Conservation (phyloP, 2,797 vertebrate genomes). For the Ptychobarbus kaznakovi region DNA sequence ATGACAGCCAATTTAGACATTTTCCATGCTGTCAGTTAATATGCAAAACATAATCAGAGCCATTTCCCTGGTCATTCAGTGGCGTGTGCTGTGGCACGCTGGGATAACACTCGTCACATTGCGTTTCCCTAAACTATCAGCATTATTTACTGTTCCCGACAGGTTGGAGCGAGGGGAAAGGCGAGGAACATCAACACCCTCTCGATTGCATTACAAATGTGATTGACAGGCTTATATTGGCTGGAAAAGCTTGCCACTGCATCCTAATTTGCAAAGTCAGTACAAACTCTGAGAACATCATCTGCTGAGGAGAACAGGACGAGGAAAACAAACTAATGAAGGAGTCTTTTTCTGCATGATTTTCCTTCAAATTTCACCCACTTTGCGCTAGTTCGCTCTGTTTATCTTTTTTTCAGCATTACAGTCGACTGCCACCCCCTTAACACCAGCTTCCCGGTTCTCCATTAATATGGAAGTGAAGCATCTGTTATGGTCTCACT, state of each 20-base stretch:
- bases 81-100: constrained; percentile 4
- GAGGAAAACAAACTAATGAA: constrained; percentile 35
- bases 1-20: constrained; percentile 69
- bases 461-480: constrained; percentile 72
- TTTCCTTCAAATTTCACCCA: constrained; percentile 43
- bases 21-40: constrained; percentile 59
- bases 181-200: constrained; percentile 60
- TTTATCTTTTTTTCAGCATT: constrained; percentile 31
- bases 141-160: constrained; percentile 73
- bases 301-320: constrained; percentile 52
- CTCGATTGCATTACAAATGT: constrained; percentile 70
- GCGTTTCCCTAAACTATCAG: constrained; percentile 73
- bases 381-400: constrained; percentile 44
- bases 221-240: constrained; percentile 67
- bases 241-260: constrained; percentile 57
- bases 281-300: constrained; percentile 61
- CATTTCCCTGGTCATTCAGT: constrained; percentile 62
- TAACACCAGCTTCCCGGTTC: constrained; percentile 64
- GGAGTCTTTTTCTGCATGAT: constrained; percentile 49
- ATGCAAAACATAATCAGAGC: constrained; percentile 69
- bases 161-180: constrained; percentile 59
- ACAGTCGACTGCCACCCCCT: constrained; percentile 44
- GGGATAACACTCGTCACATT: constrained; percentile 72
- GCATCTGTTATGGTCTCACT: constrained; percentile 68
- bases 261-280: constrained; percentile 65